Evolutionary conservation across 1,140 invertebrate genomes (phyloP).

Genomic region (Microplitis mediator): DNA sequence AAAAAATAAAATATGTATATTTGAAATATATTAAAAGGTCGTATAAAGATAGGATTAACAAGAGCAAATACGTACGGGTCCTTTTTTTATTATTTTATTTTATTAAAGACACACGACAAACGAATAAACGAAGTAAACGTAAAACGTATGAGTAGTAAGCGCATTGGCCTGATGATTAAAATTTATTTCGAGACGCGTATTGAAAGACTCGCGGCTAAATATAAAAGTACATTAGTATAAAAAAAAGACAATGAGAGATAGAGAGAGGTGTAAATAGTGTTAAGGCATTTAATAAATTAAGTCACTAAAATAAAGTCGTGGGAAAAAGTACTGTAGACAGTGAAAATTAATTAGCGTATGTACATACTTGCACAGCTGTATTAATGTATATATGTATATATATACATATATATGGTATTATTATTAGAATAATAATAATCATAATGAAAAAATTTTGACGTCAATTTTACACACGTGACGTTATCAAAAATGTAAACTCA

Average conservation of each 20-base stretch:
- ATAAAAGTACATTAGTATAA: background rate
- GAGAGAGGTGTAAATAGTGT: background rate
- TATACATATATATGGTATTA: no score
- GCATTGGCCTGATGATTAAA: slow-evolving; percentile 3
- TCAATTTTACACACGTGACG: no score
- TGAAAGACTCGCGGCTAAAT: background rate
- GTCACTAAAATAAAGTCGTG: background rate
- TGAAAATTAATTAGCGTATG: background rate
- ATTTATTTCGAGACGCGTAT: background rate
- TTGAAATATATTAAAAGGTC: no score
- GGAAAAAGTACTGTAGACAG: background rate
- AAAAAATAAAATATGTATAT: no score
- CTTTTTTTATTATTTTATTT: background rate
- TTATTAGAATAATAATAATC: no score
- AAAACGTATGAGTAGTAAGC: background rate
- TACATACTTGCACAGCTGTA: no score
- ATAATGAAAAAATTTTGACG: no score
- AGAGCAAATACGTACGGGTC: no score
- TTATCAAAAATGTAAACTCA: no score
- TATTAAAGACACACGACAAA: background rate
- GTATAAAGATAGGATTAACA: no score
- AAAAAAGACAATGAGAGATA: background rate
- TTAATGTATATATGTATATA: no score
- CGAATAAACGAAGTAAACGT: background rate
- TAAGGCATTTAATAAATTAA: background rate